These are phyloP conservation scores for Mohoua ochrocephala DNA, from an alignment of 2,113 vertebrate genomes.

Conservation along the genomic window DNA sequence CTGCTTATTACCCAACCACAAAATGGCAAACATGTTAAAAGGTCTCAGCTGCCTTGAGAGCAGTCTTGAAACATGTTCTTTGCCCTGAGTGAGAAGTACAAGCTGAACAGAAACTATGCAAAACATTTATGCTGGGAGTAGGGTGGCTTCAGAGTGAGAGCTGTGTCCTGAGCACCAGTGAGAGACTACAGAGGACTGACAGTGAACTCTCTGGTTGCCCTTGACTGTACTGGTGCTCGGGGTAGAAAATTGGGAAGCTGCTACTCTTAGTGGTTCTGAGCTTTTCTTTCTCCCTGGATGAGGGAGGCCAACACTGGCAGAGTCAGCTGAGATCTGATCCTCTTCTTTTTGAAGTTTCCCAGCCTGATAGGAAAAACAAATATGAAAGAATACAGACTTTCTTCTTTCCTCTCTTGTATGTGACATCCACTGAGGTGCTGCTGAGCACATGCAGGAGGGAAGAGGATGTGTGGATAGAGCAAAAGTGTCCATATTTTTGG, in stretches of 20 bases:
- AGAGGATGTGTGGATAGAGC: neutral
- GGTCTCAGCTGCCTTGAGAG: neutral
- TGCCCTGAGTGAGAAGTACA: neutral
- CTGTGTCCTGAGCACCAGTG: neutral
- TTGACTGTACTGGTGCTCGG: neutral
- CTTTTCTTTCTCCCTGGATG: neutral
- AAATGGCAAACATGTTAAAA: neutral
- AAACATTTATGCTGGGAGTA: neutral
- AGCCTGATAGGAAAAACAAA: neutral
- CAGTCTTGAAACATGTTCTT: neutral
- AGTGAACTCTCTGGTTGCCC: neutral
- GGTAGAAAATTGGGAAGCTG: neutral
- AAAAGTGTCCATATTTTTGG: neutral
- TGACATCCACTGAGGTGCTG: neutral
- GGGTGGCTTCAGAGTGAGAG: neutral
- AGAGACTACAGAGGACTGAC: neutral
- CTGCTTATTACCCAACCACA: neutral
- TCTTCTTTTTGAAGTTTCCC: neutral
- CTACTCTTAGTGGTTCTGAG: neutral
- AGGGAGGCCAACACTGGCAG: fast-evolving
- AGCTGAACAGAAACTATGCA: neutral
- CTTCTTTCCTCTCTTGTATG: neutral
- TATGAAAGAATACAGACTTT: neutral
- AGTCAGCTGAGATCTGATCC: neutral
- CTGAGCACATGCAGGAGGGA: neutral